Conservation (phyloP, 2,888 invertebrate species). For the Mechanitis mazaeus region DNA sequence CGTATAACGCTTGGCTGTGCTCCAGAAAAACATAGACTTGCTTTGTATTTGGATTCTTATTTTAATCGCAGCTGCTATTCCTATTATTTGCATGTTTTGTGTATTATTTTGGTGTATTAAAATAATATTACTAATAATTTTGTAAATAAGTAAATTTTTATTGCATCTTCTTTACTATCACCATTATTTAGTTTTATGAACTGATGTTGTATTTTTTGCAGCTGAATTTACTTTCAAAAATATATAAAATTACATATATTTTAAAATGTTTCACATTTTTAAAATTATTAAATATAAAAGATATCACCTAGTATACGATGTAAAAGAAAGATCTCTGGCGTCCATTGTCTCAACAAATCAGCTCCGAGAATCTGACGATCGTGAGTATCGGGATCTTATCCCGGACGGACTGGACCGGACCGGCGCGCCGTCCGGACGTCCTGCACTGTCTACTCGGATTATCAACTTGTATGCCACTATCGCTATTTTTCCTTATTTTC, state of each 20-base stretch:
- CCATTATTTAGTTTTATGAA: too few species aligned
- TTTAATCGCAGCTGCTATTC: conserved; percentile 1
- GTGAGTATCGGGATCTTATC: conserved; percentile 47
- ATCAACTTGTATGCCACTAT: conserved; percentile 53
- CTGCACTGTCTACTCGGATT: conserved; percentile 60
- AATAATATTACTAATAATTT: not conserved
- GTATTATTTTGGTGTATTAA: not conserved
- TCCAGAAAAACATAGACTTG: not conserved
- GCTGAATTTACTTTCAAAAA: too few species aligned
- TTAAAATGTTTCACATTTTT: too few species aligned
- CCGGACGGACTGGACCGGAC: conserved; percentile 39
- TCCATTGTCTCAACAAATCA: conserved; percentile 60
- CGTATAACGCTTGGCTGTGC: not conserved
- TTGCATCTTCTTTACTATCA: too few species aligned
- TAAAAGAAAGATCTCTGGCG: conserved; percentile 46
- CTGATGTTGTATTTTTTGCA: too few species aligned
- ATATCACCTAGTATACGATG: conserved; percentile 49
- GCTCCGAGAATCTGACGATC: conserved; percentile 57
- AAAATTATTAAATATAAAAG: conserved; percentile 45
- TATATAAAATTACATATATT: too few species aligned
- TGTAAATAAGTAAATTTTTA: too few species aligned
- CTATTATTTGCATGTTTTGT: not conserved
- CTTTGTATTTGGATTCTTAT: not conserved
- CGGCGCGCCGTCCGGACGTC: conserved; percentile 48
- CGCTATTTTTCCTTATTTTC: conserved; percentile 49